phyloP scores from a whole-genome alignment of 2,797 vertebrate species.

The Pseudochirops corinnae region DNA sequence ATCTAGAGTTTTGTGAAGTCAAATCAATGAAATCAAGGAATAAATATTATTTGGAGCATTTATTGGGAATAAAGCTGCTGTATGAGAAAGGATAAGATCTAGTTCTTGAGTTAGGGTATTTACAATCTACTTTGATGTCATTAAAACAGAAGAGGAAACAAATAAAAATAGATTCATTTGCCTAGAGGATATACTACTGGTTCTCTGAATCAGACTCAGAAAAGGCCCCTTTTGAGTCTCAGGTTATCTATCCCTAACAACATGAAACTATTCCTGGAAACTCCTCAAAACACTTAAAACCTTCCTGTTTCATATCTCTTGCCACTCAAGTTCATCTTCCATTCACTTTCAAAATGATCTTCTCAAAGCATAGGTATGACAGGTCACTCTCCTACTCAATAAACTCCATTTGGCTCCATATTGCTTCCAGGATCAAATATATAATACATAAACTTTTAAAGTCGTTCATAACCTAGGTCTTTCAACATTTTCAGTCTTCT shows the following conservation, averaged over 20 bases:
- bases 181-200: background rate
- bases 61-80: background rate
- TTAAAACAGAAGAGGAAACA: background rate
- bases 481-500: background rate
- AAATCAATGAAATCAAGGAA: background rate
- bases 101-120: background rate
- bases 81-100: background rate
- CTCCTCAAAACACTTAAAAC: background rate
- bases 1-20: background rate
- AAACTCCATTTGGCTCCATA: background rate
- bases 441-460: background rate
- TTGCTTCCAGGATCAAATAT: background rate
- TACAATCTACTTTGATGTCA: background rate
- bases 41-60: background rate
- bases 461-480: background rate
- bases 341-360: background rate
- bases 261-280: background rate
- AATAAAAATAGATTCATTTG: background rate
- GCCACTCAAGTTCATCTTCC: background rate
- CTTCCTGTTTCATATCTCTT: background rate
- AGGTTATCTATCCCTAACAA: background rate
- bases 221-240: background rate
- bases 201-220: background rate
- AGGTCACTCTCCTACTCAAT: background rate
- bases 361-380: background rate